phyloP scores from a whole-genome alignment of 2,797 vertebrate species.

The Pseudochirops cupreus region DNA sequence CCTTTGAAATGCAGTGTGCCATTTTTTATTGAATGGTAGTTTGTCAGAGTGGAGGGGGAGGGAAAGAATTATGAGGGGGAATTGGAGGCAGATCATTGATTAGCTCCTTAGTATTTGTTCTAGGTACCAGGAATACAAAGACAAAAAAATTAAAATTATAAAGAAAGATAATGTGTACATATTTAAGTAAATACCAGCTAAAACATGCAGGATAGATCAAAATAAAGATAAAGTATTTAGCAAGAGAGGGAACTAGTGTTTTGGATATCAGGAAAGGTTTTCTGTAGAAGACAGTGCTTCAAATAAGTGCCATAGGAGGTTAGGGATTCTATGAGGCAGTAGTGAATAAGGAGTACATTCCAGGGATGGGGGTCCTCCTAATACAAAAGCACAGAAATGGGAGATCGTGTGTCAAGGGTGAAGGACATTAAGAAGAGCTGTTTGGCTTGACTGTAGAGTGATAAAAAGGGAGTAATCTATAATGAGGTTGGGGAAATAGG shows the following conservation, averaged over 20 bases:
- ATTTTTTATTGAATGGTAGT: neutral
- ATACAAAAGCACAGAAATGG: neutral
- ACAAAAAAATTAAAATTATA: neutral
- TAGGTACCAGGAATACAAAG: neutral
- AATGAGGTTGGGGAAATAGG: neutral
- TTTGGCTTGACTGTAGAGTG: neutral
- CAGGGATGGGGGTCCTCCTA: neutral
- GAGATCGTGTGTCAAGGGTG: neutral
- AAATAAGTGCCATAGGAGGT: neutral
- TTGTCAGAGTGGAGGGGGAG: neutral
- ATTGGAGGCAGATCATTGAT: neutral
- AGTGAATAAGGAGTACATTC: neutral
- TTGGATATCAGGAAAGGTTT: neutral
- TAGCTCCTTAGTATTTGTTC: neutral
- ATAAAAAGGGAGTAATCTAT: neutral
- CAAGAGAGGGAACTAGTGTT: neutral
- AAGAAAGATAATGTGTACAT: neutral
- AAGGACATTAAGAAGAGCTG: neutral
- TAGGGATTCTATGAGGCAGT: neutral
- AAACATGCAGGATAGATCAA: neutral
- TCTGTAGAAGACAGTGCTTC: neutral
- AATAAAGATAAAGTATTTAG: neutral
- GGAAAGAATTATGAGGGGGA: neutral
- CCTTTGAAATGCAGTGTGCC: neutral
- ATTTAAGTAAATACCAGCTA: neutral